Conservation (phyloP, 2,113 vertebrate genomes). For the Corythornis madagascariensis region DNA sequence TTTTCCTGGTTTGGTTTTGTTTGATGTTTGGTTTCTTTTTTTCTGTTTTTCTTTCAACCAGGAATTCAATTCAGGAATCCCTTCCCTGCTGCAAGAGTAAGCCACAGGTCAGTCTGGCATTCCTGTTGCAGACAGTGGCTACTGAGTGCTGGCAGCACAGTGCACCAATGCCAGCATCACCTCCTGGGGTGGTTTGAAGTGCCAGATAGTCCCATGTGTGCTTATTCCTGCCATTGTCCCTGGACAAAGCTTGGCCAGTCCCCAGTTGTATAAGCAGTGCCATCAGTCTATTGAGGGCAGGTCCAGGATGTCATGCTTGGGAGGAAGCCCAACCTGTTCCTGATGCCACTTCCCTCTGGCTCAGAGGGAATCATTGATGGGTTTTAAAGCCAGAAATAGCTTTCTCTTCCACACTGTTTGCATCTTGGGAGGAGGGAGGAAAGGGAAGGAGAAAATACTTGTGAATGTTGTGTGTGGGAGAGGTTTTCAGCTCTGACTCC, state of each 20-base stretch:
- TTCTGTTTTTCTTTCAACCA: background rate
- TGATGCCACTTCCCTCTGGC: background rate
- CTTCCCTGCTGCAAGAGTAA: background rate
- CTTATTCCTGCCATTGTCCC: background rate
- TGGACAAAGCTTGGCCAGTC: background rate
- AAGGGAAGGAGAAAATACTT: background rate
- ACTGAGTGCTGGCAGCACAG: rapidly evolving
- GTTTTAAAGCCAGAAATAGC: background rate
- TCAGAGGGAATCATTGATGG: background rate
- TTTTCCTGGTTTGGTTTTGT: background rate
- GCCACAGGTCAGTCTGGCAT: background rate
- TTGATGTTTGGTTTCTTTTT: background rate
- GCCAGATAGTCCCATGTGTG: background rate
- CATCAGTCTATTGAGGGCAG: background rate
- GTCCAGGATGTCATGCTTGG: background rate
- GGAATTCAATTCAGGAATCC: background rate
- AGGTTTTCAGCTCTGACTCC: background rate
- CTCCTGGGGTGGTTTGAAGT: background rate
- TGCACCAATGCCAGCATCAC: background rate
- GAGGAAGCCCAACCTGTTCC: background rate
- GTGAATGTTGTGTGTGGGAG: background rate
- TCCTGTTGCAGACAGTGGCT: rapidly evolving
- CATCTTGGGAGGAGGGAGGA: background rate
- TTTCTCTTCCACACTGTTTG: background rate
- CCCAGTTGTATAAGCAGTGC: rapidly evolving